A percentile compares a stretch with the other conserved stretches of the same genome.
phyloP scores from a whole-genome alignment of 2,797 vertebrate genomes.

The Manis crassicaudata region DNA sequence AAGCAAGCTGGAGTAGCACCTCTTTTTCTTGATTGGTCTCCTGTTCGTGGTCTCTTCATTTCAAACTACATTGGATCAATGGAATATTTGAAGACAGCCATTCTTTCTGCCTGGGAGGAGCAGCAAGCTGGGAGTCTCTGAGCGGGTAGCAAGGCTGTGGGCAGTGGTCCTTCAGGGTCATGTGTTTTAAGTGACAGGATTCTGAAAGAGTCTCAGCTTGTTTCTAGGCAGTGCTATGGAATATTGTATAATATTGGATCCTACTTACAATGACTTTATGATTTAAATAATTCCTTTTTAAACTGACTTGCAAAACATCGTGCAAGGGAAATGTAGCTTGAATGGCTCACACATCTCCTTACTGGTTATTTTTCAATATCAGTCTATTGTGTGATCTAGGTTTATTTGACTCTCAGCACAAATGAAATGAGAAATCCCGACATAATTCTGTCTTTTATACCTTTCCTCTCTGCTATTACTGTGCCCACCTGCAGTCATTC shows the following conservation, averaged over 20 bases:
- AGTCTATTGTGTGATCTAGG: neutral
- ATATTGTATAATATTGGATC: neutral
- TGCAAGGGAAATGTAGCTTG: neutral
- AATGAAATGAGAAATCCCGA: conserved; percentile 19
- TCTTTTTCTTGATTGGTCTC: neutral
- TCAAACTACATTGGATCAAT: neutral
- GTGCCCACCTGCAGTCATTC: neutral
- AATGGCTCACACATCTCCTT: neutral
- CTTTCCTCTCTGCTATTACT: neutral
- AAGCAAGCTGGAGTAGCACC: neutral
- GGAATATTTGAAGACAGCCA: neutral
- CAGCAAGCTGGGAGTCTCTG: neutral
- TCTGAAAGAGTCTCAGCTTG: neutral
- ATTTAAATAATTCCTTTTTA: conserved; percentile 39
- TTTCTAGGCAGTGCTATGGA: conserved; percentile 13
- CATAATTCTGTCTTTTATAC: neutral
- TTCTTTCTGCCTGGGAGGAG: neutral
- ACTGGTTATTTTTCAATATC: neutral
- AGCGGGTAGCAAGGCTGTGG: conserved; percentile 8
- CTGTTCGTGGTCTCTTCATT: neutral
- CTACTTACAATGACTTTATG: neutral
- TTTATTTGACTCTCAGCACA: conserved; percentile 28
- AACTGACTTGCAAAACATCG: neutral
- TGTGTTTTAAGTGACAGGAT: conserved; percentile 33
- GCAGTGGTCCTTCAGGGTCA: neutral